Conservation (phyloP, 2,888 invertebrate genomes). For the Scrobipalpa costella region DNA sequence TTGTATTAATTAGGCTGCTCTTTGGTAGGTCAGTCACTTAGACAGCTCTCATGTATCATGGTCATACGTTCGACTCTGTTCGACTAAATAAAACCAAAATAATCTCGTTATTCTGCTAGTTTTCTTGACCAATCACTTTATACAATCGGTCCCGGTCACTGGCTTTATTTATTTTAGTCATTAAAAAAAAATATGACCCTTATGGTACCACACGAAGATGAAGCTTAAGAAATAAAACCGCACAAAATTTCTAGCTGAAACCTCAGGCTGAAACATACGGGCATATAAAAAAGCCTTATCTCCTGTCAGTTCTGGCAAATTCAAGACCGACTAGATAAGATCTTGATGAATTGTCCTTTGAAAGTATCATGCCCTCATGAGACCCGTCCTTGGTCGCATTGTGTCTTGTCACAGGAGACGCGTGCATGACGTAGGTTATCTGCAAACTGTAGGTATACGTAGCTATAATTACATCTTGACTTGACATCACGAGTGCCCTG, state of each 20-base stretch:
- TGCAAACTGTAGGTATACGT: slow-evolving; percentile 22
- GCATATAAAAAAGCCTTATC: slow-evolving; percentile 8
- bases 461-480: slow-evolving; percentile 21
- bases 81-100: too few relatives aligned
- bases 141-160: too few relatives aligned
- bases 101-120: too few relatives aligned
- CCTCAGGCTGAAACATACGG: neutral
- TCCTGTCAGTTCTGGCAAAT: slow-evolving; percentile 1
- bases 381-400: neutral
- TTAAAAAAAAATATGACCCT: too few relatives aligned
- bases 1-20: too few relatives aligned
- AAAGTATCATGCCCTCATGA: slow-evolving; percentile 3
- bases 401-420: slow-evolving; percentile 26
- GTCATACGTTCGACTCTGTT: too few relatives aligned
- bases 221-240: neutral
- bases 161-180: too few relatives aligned
- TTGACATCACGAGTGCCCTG: slow-evolving; percentile 27
- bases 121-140: too few relatives aligned
- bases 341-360: slow-evolving; percentile 2
- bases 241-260: neutral
- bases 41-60: too few relatives aligned
- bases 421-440: slow-evolving; percentile 33
- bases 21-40: too few relatives aligned
- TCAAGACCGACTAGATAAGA: neutral
- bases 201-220: too few relatives aligned